Evolutionary conservation across 2,113 vertebrate genomes (phyloP).

Genomic region (Rana temporaria): DNA sequence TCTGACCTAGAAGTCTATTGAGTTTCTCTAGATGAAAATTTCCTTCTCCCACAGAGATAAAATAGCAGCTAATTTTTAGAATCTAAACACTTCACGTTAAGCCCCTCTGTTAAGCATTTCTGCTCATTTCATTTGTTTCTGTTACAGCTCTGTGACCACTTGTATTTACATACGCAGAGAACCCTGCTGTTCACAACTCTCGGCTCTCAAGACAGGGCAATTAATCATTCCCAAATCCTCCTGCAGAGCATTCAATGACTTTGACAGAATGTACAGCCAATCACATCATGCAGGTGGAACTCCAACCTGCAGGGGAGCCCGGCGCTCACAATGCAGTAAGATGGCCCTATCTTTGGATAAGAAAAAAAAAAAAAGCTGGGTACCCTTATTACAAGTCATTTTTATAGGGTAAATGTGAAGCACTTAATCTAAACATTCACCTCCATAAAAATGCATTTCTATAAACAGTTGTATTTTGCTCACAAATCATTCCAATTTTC

Average conservation of each 20-base stretch:
- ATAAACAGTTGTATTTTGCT: neutral
- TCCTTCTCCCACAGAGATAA: slow-evolving; percentile 69
- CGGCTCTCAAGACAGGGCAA: slow-evolving; percentile 88
- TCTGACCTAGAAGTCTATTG: slow-evolving; percentile 55
- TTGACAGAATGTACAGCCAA: slow-evolving; percentile 79
- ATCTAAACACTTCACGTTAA: slow-evolving; percentile 71
- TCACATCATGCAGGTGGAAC: slow-evolving; percentile 86
- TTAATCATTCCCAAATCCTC: slow-evolving; percentile 93
- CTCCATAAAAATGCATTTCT: neutral
- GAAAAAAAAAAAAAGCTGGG: slow-evolving; percentile 62
- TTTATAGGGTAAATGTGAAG: slow-evolving; percentile 3
- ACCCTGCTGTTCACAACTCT: slow-evolving; percentile 87
- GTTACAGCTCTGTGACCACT: slow-evolving; percentile 77
- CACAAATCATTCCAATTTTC: neutral
- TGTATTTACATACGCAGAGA: slow-evolving; percentile 87
- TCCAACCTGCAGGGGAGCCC: slow-evolving; percentile 74
- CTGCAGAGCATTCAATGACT: slow-evolving; percentile 80
- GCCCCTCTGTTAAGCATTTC: slow-evolving; percentile 81
- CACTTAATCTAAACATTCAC: neutral
- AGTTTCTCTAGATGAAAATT: slow-evolving; percentile 62
- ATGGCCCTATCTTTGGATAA: slow-evolving; percentile 57
- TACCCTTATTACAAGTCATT: slow-evolving; percentile 6
- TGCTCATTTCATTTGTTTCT: slow-evolving; percentile 71
- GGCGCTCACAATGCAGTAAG: slow-evolving; percentile 65
- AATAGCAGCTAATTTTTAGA: slow-evolving; percentile 71